These are phyloP conservation scores for Hydractinia echinata DNA, from an alignment of 30 jellyfish, hydroid and myxozoan genomes.

Conservation along the genomic window DNA sequence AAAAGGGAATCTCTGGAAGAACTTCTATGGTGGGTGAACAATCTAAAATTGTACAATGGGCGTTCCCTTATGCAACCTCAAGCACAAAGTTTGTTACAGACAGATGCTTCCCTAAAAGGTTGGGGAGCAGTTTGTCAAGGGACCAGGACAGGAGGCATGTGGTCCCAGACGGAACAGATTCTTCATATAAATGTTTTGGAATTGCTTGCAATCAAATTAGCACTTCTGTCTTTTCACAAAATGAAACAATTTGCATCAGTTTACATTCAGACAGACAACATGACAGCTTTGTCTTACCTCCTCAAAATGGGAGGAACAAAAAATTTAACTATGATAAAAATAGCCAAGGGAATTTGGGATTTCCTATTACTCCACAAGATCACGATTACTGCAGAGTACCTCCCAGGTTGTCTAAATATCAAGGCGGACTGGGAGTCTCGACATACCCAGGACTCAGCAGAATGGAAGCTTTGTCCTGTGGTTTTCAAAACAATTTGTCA, in stretches of 20 bases:
- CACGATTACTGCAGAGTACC: constrained; percentile 10
- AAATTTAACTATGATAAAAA: too few species aligned
- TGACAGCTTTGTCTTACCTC: too few species aligned
- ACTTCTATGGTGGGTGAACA: not conserved
- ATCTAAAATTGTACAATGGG: not conserved
- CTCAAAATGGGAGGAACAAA: too few species aligned
- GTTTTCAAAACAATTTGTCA: not conserved
- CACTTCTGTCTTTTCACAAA: not conserved
- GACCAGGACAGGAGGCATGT: not conserved
- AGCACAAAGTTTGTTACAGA: not conserved
- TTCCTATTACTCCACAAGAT: not conserved
- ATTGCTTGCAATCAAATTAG: too few species aligned
- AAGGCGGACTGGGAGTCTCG: constrained; percentile 1
- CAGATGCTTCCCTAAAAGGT: not conserved
- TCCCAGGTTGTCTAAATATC: not conserved
- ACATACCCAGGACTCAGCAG: constrained; percentile 5
- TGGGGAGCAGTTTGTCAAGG: constrained; percentile 6
- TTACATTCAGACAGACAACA: not conserved
- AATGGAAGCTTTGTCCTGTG: not conserved
- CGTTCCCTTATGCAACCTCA: not conserved
- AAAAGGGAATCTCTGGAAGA: not conserved
- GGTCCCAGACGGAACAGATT: not conserved
- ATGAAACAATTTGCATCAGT: not conserved
- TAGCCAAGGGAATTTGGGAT: not conserved
- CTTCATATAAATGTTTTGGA: not conserved